Evolutionary conservation across 92 coral and sea anemone species (phyloP).

Genomic region (Micromussa lordhowensis): DNA sequence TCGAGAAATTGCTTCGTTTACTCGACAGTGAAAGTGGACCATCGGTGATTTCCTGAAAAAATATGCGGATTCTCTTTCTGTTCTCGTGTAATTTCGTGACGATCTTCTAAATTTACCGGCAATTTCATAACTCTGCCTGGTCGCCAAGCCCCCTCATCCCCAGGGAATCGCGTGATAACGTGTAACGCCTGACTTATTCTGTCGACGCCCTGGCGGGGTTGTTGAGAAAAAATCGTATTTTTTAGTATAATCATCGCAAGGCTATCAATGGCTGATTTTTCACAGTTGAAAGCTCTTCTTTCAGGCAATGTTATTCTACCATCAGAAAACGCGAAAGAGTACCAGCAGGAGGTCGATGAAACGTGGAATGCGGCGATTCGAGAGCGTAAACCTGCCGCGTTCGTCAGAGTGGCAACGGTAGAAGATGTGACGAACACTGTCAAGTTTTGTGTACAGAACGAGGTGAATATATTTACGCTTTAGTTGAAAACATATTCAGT

Average conservation of each 20-base stretch:
- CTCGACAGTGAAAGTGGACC: not conserved
- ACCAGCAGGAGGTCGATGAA: constrained; percentile 49
- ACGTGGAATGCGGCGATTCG: constrained; percentile 73
- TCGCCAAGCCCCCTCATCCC: not conserved
- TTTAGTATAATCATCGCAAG: not conserved
- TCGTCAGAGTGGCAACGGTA: constrained; percentile 70
- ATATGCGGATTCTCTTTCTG: not conserved
- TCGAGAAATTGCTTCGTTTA: not conserved
- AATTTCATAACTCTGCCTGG: not conserved
- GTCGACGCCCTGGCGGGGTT: not conserved
- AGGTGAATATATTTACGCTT: constrained; percentile 51
- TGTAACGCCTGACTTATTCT: constrained; percentile 17
- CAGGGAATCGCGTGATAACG: not conserved
- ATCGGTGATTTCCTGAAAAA: not conserved
- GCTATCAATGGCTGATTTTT: constrained; percentile 57
- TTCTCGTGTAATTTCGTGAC: not conserved
- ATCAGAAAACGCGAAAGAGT: constrained; percentile 36
- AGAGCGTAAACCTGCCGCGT: constrained; percentile 66
- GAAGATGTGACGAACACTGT: constrained; percentile 71
- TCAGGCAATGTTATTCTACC: constrained; percentile 42
- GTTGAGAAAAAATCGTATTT: not conserved
- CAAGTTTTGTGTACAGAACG: constrained; percentile 70
- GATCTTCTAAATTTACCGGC: not conserved
- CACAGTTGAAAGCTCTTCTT: constrained; percentile 38
- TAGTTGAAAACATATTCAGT: not conserved